Conservation (phyloP, 2,113 vertebrate genomes). For the Heterotis niloticus region DNA sequence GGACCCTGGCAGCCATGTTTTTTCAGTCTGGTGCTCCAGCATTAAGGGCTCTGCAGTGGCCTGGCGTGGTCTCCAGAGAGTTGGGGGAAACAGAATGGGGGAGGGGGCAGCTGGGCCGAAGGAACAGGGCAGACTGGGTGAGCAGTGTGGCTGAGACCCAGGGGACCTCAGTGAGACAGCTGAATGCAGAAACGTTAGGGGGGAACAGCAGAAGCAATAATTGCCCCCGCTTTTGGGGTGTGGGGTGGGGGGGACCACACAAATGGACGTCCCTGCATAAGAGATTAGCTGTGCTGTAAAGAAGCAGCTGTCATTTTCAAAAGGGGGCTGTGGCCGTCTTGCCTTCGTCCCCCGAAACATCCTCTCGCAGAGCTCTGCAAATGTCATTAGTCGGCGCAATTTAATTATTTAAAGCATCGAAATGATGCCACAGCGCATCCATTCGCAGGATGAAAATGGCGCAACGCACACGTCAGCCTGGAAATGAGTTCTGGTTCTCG, state of each 20-base stretch:
- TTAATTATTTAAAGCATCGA: neutral
- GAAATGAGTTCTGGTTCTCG: neutral
- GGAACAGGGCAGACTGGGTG: neutral
- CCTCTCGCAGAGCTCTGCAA: neutral
- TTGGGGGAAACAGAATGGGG: neutral
- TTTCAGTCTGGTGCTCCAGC: neutral
- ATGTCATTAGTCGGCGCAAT: neutral
- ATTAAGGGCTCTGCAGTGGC: no score
- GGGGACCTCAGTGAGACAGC: constrained; percentile 27
- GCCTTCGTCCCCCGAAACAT: constrained; percentile 19
- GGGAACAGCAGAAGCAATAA: constrained; percentile 35
- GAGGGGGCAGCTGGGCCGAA: neutral
- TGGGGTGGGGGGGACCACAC: constrained; percentile 40
- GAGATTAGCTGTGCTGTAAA: constrained; percentile 44
- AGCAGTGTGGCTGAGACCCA: neutral
- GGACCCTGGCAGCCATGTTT: neutral
- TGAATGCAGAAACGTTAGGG: constrained; percentile 35
- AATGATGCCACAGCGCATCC: no score
- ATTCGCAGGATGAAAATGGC: neutral
- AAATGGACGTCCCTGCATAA: constrained; percentile 39
- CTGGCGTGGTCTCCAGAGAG: neutral
- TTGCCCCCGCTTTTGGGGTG: constrained; percentile 45
- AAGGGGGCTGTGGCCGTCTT: constrained; percentile 35
- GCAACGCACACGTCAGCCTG: neutral
- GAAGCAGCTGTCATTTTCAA: constrained; percentile 45